Evolutionary conservation across 2,113 vertebrate genomes (phyloP).

Genomic region (Diadophis punctatus): DNA sequence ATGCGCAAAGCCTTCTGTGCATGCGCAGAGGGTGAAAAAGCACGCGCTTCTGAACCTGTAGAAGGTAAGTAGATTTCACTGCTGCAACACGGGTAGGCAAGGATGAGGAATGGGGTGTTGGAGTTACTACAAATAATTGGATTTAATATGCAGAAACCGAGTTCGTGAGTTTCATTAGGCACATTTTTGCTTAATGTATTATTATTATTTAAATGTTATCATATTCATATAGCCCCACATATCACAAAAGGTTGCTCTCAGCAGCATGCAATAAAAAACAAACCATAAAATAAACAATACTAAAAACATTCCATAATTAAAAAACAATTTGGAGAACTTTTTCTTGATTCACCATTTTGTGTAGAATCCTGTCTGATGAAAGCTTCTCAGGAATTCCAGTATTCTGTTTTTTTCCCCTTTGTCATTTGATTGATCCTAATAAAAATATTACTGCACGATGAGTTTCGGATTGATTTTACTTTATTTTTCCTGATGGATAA

Average conservation of each 20-base stretch:
- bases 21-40: no score
- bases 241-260: background rate
- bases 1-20: no score
- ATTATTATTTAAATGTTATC: background rate
- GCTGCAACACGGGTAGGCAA: background rate
- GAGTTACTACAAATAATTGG: background rate
- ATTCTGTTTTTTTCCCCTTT: background rate
- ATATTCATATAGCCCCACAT: background rate
- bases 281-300: background rate
- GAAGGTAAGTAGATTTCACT: no score
- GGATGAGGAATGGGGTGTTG: background rate
- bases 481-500: background rate
- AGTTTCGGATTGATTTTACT: background rate
- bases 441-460: background rate
- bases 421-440: background rate
- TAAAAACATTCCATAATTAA: background rate
- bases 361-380: background rate
- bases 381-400: background rate
- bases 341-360: background rate
- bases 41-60: no score
- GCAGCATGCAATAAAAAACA: background rate
- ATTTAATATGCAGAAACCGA: background rate
- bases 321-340: background rate
- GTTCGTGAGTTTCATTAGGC: background rate
- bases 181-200: background rate